phyloP scores from a whole-genome alignment of 1,140 invertebrate genomes.

The Bombus balteatus region DNA sequence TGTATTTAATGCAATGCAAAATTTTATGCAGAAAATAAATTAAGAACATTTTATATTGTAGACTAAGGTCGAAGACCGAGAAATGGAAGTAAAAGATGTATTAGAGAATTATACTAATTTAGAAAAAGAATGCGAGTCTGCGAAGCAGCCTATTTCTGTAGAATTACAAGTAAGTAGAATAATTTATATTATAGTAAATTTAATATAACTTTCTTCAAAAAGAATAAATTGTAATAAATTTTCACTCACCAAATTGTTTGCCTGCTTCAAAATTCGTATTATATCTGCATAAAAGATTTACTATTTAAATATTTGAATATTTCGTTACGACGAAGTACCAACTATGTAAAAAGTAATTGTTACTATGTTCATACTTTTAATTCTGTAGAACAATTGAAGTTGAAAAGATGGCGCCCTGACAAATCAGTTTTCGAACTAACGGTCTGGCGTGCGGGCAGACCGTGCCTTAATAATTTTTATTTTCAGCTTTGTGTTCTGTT shows the following conservation, averaged over 20 bases:
- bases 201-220: background rate
- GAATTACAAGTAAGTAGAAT: conserved; percentile 83
- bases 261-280: background rate
- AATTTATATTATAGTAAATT: background rate
- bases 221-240: background rate
- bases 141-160: conserved; percentile 84
- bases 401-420: background rate
- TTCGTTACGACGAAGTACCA: background rate
- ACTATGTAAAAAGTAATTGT: background rate
- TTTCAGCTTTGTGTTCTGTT: background rate
- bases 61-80: conserved; percentile 83
- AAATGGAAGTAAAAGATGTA: conserved; percentile 86
- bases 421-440: background rate
- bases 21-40: background rate
- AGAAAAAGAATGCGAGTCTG: conserved; percentile 85
- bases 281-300: background rate
- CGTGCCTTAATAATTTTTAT: background rate
- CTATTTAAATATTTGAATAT: background rate
- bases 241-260: background rate
- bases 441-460: too few relatives aligned
- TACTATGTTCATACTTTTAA: background rate
- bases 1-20: background rate
- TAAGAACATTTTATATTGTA: conserved; percentile 65
- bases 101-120: conserved; percentile 88
- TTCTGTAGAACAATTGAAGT: background rate